Evolutionary conservation across 2,797 vertebrate species (phyloP), one percentile per base, ranked within the genome.

Genomic region (Pipistrellus pygmaeus): DNA sequence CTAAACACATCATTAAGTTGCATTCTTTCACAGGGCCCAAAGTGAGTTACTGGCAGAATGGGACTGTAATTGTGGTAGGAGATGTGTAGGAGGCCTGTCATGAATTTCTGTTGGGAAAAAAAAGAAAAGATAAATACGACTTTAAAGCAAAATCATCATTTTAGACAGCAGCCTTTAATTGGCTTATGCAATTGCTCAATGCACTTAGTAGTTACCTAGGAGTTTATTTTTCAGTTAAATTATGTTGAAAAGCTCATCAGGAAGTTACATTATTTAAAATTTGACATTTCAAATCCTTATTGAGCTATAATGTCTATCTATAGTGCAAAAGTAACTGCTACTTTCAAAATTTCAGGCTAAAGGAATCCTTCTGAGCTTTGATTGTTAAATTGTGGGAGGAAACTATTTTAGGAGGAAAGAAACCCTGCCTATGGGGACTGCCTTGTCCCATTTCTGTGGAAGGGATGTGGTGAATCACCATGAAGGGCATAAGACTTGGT

Each of bases 181-280:
- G 27, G 25, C 30, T 78, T 80, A 15, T 21, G 14, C 27, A 86
- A 55, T 55, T 55, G n/a, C 17, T 46, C 66, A 80, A 35, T 53
- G 20, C 20, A 71, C 76, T 82, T 69, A 76, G 35, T 69, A 76
- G 35, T 75, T 93, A 72, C 32, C 60, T 32, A 8, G 32, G 18
- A 86, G 23, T 82, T 68, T 10, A 27, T 48, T 85, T 66, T 69
- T 57, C 35, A 57, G 32, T 11, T 76, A 86, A 94, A 76, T 68
- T 51, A 72, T 76, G 27, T 77, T 72, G 55, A 66, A 81, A 93
- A 86, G 25, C 13, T 95, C 38, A 38, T 68, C 38, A 20, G 14
- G 25, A 92, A 35, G 23, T 75, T 81, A 44, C 3, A 75, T 64
- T 78, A 71, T 90, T 81, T 86, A 71, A 85, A 92, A n/a, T 90